phyloP scores from a whole-genome alignment of 2,797 vertebrate species.

The Siniperca scherzeri region DNA sequence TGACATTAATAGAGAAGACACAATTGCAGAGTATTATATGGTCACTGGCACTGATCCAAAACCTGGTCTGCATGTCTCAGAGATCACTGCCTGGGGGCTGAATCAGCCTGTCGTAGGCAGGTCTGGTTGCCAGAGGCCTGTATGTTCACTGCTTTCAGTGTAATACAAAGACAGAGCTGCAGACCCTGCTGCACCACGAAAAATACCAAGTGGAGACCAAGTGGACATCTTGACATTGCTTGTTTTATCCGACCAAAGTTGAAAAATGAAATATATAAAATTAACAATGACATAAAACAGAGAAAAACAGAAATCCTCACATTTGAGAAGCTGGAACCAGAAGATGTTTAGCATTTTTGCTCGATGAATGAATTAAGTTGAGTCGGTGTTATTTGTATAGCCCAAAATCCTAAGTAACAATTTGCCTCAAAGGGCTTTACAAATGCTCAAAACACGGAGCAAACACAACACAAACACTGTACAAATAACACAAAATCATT shows the following conservation, averaged over 20 bases:
- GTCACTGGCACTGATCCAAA: slow-evolving; percentile 7
- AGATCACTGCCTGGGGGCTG: slow-evolving; percentile 1
- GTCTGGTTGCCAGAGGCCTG: not conserved
- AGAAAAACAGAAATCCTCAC: not conserved
- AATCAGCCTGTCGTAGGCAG: slow-evolving; percentile 9
- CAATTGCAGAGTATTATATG: not conserved
- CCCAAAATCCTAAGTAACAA: not conserved
- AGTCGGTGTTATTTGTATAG: not conserved
- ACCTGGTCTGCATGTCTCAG: slow-evolving; percentile 7
- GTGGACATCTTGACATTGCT: not conserved
- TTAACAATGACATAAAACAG: not conserved
- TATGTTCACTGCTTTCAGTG: slow-evolving; percentile 4
- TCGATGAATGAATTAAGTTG: not conserved
- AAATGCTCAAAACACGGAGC: not conserved
- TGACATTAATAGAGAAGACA: not conserved
- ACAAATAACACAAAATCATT: not conserved
- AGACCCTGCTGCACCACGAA: not conserved
- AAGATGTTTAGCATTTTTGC: not conserved
- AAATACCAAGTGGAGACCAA: not conserved
- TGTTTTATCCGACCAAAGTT: not conserved
- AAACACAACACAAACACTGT: not conserved
- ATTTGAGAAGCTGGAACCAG: not conserved
- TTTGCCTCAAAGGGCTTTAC: not conserved
- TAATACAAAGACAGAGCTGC: not conserved
- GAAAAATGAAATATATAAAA: not conserved